Base-by-base conservation (phyloP, 2,113 vertebrate genomes). In the Pseudorectes ferrugineus region DNA sequence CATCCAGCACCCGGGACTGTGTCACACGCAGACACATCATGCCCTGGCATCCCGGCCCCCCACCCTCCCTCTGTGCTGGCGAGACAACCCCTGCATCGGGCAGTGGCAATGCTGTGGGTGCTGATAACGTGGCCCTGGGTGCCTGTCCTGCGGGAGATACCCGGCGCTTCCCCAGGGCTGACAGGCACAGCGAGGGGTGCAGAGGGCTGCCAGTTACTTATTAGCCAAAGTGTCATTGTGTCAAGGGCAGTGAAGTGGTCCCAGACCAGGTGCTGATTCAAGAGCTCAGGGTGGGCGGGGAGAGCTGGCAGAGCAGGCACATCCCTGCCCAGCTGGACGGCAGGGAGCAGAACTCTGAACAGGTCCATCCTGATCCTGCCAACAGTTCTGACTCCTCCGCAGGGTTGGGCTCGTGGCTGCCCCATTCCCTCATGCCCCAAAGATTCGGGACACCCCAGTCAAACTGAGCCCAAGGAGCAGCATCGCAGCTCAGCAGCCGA, bases 401-500 rank as follows among this genome's bases (percentile, higher is more conserved):
- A 14, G 52, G 25, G 38, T 0, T 22, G 0, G n/a, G 25, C 18
- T 48, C 2, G 3, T 2, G 8, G 35, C 19, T 36, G 35, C 33
- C 24, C 23, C 24, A 0, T 12, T 38, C 24, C 54, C 31, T n/a
- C 19, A 5, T 1, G 7, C 18, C 23, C 5, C 1, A 48, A n/a
- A 61, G 19, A 21, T 19, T 70, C 0, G 2, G 59, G 77, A 19
- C 16, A 12, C 6, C 17, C 5, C 18, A 5, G 45, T 6, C 54
- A 80, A 46, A 42, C 15, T 0, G 7, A 91, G 55, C 40, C 40
- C 21, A 2, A 4, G 12, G 43, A 63, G 76, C 40, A 28, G 12
- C 55, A 8, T 1, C 1, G 2, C 6, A 1, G 61, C 33, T 16
- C 5, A 6, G 52, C 46, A 59, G 68, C 29, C 0, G 2, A 3